Evolutionary conservation across 2,797 vertebrate genomes (phyloP).

Genomic region (Microctenopoma stevenorrisi): DNA sequence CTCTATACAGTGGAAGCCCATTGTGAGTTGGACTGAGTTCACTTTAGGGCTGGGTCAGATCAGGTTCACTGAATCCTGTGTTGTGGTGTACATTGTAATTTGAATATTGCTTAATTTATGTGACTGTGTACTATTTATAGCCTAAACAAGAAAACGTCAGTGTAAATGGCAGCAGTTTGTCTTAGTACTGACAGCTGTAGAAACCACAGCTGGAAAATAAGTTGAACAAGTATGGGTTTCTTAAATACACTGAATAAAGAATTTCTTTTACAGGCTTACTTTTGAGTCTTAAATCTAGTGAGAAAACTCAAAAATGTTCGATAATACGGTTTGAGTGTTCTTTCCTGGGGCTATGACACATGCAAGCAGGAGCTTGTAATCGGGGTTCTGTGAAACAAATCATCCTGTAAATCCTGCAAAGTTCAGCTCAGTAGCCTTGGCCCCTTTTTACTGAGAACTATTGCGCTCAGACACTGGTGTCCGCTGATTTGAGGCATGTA

Average conservation of each 20-base stretch:
- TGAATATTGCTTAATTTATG: constrained; percentile 3
- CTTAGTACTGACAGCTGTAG: constrained; percentile 1
- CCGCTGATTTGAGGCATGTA: not conserved
- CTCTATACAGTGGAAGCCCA: not conserved
- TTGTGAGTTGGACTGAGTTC: not conserved
- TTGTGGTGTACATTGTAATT: not conserved
- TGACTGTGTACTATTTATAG: not conserved
- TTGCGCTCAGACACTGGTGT: constrained; percentile 3
- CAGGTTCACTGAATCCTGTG: not conserved
- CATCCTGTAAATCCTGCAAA: constrained; percentile 40
- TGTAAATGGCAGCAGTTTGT: not conserved
- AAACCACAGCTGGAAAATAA: not conserved
- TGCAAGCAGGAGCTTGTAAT: constrained; percentile 53
- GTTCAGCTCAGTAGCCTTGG: constrained; percentile 19
- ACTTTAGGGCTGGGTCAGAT: not conserved
- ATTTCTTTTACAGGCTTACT: not conserved
- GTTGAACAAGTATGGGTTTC: constrained; percentile 14
- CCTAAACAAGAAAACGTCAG: not conserved
- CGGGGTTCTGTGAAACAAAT: constrained; percentile 39
- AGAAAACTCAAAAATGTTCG: constrained; percentile 11
- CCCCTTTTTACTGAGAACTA: constrained; percentile 14
- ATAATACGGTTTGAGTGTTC: constrained; percentile 5
- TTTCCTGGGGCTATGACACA: constrained; percentile 34
- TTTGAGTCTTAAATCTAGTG: not conserved
- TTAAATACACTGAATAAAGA: constrained; percentile 13